Percentiles rank a stretch among this genome's conserved stretches.
These are phyloP conservation scores for Episyrphus balteatus DNA, from an alignment of 1,140 invertebrate species.

Conservation along the genomic window DNA sequence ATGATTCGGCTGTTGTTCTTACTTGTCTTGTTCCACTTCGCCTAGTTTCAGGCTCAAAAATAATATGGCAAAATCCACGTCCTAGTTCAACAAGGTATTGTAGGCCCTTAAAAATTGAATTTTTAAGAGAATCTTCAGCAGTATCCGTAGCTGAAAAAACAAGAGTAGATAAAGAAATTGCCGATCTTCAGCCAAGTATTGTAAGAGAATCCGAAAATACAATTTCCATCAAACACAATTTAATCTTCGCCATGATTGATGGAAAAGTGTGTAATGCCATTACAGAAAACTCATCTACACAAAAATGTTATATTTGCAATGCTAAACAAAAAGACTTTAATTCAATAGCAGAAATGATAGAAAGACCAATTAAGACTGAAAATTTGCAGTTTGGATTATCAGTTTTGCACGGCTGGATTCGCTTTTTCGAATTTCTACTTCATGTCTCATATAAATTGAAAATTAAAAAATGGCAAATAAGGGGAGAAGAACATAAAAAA, in stretches of 20 bases:
- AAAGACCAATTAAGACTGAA: neutral
- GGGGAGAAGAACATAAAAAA: constrained; percentile 11
- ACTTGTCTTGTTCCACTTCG: neutral
- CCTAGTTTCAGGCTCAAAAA: neutral
- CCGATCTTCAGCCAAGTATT: neutral
- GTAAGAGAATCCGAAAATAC: neutral
- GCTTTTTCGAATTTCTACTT: constrained; percentile 8
- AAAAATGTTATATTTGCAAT: neutral
- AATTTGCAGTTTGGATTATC: neutral
- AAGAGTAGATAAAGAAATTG: neutral
- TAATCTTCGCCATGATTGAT: neutral
- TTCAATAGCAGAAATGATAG: neutral
- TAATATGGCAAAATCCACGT: neutral
- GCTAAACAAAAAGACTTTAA: neutral
- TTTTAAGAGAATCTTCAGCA: neutral
- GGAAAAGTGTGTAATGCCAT: no score
- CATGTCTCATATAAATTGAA: constrained; percentile 13
- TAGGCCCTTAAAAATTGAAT: neutral
- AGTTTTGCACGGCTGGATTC: no score
- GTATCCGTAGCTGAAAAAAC: neutral
- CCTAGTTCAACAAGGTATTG: neutral
- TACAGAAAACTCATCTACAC: neutral
- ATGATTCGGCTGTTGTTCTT: neutral
- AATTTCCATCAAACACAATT: neutral
- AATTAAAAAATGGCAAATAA: constrained; percentile 16